Evolutionary conservation across 2,113 vertebrate species (phyloP).

Genomic region (Telmatochromis sp.): DNA sequence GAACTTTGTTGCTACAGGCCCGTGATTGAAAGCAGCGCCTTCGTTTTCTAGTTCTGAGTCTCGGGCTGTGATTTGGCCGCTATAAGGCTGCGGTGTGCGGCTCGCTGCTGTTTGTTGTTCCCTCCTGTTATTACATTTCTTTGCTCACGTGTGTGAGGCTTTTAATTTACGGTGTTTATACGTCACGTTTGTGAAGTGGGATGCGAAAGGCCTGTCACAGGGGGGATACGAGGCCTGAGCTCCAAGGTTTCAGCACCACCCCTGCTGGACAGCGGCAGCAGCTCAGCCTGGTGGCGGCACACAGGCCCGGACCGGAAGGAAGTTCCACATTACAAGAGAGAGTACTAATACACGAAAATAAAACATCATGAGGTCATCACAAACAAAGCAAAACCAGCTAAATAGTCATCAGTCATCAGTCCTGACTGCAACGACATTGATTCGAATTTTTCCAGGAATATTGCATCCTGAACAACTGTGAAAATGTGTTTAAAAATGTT

Average conservation of each 20-base stretch:
- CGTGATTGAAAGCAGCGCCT: background rate
- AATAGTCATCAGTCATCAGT: background rate
- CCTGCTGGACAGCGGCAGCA: conserved; percentile 57
- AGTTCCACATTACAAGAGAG: background rate
- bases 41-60: background rate
- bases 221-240: conserved; percentile 14
- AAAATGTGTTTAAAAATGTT: background rate
- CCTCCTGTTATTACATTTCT: background rate
- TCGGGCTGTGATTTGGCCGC: conserved; percentile 36
- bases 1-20: background rate
- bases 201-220: background rate
- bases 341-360: background rate
- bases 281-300: background rate
- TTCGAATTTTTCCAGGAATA: background rate
- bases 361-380: background rate
- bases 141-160: background rate
- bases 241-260: conserved; percentile 60
- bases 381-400: background rate
- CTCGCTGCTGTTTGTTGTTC: background rate
- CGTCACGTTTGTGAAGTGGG: background rate
- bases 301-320: background rate
- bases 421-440: background rate
- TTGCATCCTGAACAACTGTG: background rate
- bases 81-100: background rate
- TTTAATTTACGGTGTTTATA: background rate